These are phyloP conservation scores for Oxycera nigricornis DNA, from an alignment of 2,888 invertebrate genomes.

Conservation along the genomic window DNA sequence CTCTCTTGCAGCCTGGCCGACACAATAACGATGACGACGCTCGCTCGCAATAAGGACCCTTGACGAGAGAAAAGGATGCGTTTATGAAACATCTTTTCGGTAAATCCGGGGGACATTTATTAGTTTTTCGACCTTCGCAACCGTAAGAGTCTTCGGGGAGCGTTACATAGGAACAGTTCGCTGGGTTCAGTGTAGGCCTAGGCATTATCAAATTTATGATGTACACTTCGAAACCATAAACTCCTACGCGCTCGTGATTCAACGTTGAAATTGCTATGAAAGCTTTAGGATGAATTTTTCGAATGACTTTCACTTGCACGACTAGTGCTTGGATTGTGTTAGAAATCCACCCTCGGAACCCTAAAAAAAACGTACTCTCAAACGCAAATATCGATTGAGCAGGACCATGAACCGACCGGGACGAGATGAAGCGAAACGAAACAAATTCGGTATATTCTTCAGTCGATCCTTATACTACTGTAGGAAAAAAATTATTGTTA, in stretches of 20 bases:
- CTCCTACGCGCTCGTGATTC: neutral
- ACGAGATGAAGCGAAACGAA: too few relatives aligned
- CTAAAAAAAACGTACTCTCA: neutral
- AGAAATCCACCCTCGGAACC: neutral
- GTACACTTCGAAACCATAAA: neutral
- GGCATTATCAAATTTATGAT: neutral
- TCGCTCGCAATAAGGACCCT: neutral
- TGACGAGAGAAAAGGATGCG: neutral
- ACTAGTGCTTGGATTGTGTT: neutral
- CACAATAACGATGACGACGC: neutral
- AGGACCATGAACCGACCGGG: too few relatives aligned
- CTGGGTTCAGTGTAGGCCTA: too few relatives aligned
- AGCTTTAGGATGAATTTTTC: slow-evolving; percentile 3
- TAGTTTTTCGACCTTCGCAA: slow-evolving; percentile 12
- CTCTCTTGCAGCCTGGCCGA: neutral
- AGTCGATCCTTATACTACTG: too few relatives aligned
- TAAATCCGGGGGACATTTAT: slow-evolving; percentile 6
- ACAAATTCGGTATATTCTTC: too few relatives aligned
- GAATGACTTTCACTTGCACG: neutral
- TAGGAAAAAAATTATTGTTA: too few relatives aligned
- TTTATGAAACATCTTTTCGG: neutral
- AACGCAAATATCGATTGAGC: neutral
- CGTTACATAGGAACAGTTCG: too few relatives aligned
- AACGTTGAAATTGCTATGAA: neutral
- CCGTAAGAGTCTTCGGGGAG: neutral